These are phyloP conservation scores for Ispidina lecontei DNA, from an alignment of 2,797 vertebrate genomes.

Conservation along the genomic window DNA sequence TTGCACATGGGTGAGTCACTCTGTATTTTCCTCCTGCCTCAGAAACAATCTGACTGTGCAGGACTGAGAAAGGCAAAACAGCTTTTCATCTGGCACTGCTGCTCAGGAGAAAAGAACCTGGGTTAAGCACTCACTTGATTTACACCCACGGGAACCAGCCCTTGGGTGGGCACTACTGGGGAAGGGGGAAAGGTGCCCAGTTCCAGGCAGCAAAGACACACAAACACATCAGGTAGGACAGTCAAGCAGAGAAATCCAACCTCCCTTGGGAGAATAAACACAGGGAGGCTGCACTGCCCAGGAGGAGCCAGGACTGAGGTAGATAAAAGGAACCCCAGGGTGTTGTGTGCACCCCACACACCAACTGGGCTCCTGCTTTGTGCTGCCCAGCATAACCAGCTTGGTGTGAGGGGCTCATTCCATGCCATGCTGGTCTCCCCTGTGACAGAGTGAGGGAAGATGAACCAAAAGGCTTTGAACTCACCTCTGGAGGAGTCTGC, in stretches of 20 bases:
- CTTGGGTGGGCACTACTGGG: neutral
- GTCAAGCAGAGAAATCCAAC: neutral
- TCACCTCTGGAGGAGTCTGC: neutral
- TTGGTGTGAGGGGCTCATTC: neutral
- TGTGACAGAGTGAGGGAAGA: neutral
- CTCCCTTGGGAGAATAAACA: neutral
- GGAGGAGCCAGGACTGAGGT: neutral
- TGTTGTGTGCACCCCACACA: neutral
- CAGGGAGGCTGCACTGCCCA: neutral
- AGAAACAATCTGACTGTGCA: neutral
- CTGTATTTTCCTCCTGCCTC: neutral
- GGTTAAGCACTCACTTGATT: neutral
- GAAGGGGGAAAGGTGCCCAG: neutral
- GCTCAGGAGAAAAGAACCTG: neutral
- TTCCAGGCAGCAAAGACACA: neutral
- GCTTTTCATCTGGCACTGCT: neutral
- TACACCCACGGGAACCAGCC: neutral
- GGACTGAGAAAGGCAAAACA: neutral
- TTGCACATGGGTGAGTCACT: conserved; percentile 20
- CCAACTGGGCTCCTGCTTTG: neutral
- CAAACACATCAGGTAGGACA: neutral
- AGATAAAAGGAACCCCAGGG: neutral
- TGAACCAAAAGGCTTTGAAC: conserved; percentile 4
- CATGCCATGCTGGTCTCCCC: neutral
- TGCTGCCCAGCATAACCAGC: neutral